Percentiles rank a stretch among this genome's conserved stretches.
Conservation (phyloP, 2,888 invertebrate genomes). For the Meandrusa payeni region DNA sequence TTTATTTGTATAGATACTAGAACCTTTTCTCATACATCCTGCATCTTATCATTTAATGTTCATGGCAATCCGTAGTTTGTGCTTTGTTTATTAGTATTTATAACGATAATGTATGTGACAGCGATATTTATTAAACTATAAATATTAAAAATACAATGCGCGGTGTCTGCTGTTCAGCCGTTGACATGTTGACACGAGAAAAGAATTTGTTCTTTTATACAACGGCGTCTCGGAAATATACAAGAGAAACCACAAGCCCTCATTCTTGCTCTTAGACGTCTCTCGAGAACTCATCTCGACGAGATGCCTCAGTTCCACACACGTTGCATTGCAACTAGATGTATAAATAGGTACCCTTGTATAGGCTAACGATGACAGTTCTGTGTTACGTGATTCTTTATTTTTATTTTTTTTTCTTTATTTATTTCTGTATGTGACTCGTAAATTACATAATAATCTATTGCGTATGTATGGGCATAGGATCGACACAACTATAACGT, state of each 20-base stretch:
- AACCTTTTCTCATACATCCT: too few species aligned
- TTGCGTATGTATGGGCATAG: too few species aligned
- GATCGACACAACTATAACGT: too few species aligned
- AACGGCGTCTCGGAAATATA: slow-evolving; percentile 17
- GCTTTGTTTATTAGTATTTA: not conserved
- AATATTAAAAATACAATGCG: slow-evolving; percentile 42
- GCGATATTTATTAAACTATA: too few species aligned
- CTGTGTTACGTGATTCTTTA: too few species aligned
- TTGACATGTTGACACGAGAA: slow-evolving; percentile 16
- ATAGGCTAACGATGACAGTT: too few species aligned
- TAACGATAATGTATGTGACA: too few species aligned
- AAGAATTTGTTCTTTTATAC: slow-evolving; percentile 19
- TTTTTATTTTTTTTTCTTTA: too few species aligned
- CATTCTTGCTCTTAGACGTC: slow-evolving; percentile 20
- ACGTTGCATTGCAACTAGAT: slow-evolving; percentile 5
- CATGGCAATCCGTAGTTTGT: slow-evolving; percentile 8
- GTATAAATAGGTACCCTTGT: not conserved
- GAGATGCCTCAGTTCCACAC: slow-evolving; percentile 2
- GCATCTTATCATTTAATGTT: too few species aligned
- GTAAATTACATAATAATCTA: too few species aligned
- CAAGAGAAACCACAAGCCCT: slow-evolving; percentile 15
- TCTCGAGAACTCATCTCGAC: slow-evolving; percentile 20
- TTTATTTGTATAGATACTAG: too few species aligned
- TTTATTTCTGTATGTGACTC: too few species aligned
- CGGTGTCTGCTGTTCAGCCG: slow-evolving; percentile 26